A percentile compares a stretch with the other conserved stretches of the same genome.
These are phyloP conservation scores for Scomber colias DNA, from an alignment of 2,113 vertebrate genomes.

Conservation along the genomic window DNA sequence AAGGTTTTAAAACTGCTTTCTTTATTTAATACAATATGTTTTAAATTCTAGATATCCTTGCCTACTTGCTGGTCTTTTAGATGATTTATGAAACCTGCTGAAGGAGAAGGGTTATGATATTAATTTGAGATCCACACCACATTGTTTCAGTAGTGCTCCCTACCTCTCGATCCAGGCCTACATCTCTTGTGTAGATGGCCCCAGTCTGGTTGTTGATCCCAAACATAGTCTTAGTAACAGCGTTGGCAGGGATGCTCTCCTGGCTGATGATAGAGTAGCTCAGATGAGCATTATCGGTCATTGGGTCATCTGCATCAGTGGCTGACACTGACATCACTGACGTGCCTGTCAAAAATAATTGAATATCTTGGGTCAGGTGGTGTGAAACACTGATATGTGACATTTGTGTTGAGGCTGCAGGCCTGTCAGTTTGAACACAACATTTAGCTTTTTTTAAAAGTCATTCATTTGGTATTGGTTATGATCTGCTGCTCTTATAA, in stretches of 20 bases:
- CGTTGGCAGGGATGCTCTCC: constrained; percentile 80
- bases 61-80: too few relatives aligned
- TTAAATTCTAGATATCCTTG: too few relatives aligned
- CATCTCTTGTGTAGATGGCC: constrained; percentile 89
- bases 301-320: constrained; percentile 90
- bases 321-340: constrained; percentile 90
- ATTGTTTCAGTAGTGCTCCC: not conserved
- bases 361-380: not conserved
- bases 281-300: constrained; percentile 90
- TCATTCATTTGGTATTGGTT: too few relatives aligned
- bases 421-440: not conserved
- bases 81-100: too few relatives aligned
- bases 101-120: too few relatives aligned
- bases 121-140: not conserved
- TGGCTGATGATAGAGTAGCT: constrained; percentile 91
- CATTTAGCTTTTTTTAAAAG: not conserved
- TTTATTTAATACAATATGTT: too few relatives aligned
- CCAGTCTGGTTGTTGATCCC: constrained; percentile 90
- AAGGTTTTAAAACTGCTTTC: too few relatives aligned
- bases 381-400: not conserved
- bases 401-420: not conserved
- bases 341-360: constrained; percentile 83
- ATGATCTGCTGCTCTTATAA: too few relatives aligned
- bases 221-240: constrained; percentile 87
- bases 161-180: constrained; percentile 94